Base-by-base conservation (phyloP, 2,888 invertebrate species). In the Chromoteleia sp. region DNA sequence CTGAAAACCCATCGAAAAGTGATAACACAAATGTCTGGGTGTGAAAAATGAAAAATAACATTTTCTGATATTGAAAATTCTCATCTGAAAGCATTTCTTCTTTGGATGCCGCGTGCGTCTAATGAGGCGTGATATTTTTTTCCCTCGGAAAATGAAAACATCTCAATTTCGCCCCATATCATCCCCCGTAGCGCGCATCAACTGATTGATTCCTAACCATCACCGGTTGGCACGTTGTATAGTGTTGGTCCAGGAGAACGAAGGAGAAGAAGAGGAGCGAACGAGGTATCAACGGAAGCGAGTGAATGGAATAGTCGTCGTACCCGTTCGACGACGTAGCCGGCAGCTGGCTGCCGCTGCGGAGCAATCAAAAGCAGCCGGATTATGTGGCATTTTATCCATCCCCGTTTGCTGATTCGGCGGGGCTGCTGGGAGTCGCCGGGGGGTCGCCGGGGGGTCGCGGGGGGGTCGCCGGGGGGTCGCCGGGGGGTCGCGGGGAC, bases 331-430 rank as follows among this genome's bases (percentile, higher is more conserved):
- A 43, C 54, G 63, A 43, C 74, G 58, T 73, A 78, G 73, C 76
- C 67, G 81, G 80, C 78, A 74, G 81, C 73, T 59, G 76, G 81
- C 77, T 77, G 76, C 33, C 58, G 76, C 52, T 71, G 59, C 84
- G 81, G 82, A 85, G 87, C 88, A 87, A 88, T 88, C 88, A 86
- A 83, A 83, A 83, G 76, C 84, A 63, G 83, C 78, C 84, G 86
- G 86, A 88, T 88, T 88, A 87, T 87, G 86, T 85, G 85, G 87
- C 86, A 85, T 71, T 88, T 88, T 87, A 86, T 88, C 86, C 85
- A 68, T 84, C 80, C 71, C 74, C 80, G 80, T 84, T 76, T 77
- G 84, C 84, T 84, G 85, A 85, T 87, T 86, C 83, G 81, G 67
- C 70, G 73, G 61, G 56, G 45, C 6, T 17, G 43, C n/a, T n/a